These are phyloP conservation scores for Actias luna DNA, from an alignment of 2,888 invertebrate species.

Conservation along the genomic window DNA sequence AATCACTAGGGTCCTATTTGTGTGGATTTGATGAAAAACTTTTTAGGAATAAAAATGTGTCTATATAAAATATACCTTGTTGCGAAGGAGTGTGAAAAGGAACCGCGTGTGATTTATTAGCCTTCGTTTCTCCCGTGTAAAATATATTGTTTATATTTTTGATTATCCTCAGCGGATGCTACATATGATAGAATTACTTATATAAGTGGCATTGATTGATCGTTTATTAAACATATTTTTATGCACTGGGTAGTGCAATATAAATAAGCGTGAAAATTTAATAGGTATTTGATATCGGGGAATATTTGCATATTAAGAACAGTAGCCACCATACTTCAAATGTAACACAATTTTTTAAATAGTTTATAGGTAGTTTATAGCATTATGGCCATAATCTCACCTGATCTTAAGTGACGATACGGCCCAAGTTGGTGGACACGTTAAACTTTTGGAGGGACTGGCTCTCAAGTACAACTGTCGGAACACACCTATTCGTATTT, in stretches of 20 bases:
- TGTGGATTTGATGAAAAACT: background rate
- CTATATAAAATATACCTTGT: background rate
- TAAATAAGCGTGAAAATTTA: background rate
- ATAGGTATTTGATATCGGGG: no score
- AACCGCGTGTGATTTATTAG: slow-evolving; percentile 47
- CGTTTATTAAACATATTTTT: slow-evolving; percentile 7
- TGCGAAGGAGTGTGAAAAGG: slow-evolving; percentile 26
- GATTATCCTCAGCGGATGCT: slow-evolving; percentile 19
- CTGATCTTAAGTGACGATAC: no score
- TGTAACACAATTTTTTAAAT: no score
- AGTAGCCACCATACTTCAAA: no score
- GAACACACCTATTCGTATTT: no score
- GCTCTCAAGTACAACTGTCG: no score
- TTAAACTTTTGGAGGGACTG: no score
- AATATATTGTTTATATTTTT: slow-evolving; percentile 26
- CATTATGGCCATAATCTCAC: no score
- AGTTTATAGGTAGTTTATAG: no score
- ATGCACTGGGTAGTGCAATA: background rate
- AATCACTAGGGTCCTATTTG: no score
- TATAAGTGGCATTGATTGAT: slow-evolving; percentile 22
- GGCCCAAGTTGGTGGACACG: no score
- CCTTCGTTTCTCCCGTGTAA: slow-evolving; percentile 28
- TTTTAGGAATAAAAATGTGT: background rate
- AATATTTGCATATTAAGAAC: no score
- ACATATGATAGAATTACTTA: slow-evolving; percentile 19